A percentile compares a stretch with the other conserved stretches of the same genome.
Conservation (phyloP, 1,140 invertebrate species). For the Drosophila repletoides region DNA sequence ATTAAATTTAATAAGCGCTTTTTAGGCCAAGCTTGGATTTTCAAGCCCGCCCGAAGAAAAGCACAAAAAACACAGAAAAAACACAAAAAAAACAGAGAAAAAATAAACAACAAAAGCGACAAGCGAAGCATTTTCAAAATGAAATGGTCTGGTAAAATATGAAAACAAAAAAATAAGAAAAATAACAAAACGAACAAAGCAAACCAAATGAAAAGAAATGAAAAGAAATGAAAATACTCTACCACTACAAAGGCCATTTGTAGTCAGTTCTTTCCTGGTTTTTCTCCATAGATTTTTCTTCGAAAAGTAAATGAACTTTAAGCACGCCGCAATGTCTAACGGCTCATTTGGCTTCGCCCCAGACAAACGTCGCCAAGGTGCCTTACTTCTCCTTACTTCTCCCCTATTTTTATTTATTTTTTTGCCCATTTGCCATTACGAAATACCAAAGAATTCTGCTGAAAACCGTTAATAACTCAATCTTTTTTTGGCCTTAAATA, state of each 20-base stretch:
- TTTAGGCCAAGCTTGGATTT: conserved; percentile 78
- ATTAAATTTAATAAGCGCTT: conserved; percentile 81
- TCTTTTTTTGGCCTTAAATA: not conserved
- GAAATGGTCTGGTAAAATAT: conserved; percentile 66
- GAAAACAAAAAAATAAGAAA: conserved; percentile 34
- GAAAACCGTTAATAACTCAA: conserved; percentile 48
- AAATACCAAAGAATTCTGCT: conserved; percentile 27
- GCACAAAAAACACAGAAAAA: conserved; percentile 27
- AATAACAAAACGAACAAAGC: not conserved
- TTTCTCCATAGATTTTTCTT: conserved; percentile 61
- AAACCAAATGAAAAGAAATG: conserved; percentile 9
- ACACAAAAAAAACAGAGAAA: conserved; percentile 15
- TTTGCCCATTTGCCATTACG: conserved; percentile 5
- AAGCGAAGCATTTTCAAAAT: conserved; percentile 59
- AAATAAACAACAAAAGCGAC: conserved; percentile 30
- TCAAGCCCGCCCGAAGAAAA: conserved; percentile 45
- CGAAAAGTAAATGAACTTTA: conserved; percentile 71
- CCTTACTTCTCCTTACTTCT: no score
- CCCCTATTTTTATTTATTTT: no score
- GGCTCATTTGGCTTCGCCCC: conserved; percentile 48
- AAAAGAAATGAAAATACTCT: conserved; percentile 48
- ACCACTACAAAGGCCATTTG: conserved; percentile 49
- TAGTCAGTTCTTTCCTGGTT: conserved; percentile 28
- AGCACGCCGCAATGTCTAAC: conserved; percentile 53
- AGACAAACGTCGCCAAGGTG: conserved; percentile 6